A percentile compares a stretch with the other conserved stretches of the same genome.
phyloP scores from a whole-genome alignment of 2,888 invertebrate genomes.

The Lepidonotus clava region DNA sequence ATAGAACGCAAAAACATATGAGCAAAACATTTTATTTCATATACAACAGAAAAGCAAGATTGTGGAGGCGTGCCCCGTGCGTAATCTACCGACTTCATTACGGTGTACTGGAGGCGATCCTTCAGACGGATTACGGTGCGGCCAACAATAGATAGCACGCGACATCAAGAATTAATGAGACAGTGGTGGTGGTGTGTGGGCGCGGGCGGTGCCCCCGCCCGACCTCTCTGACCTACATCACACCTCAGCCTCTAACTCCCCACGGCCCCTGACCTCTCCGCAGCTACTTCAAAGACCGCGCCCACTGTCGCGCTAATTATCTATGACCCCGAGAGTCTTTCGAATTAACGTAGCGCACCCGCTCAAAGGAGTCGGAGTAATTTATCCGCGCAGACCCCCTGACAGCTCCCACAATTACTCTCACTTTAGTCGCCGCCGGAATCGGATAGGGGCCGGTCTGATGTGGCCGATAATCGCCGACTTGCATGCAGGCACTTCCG shows the following conservation, averaged over 20 bases:
- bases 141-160: too few relatives aligned
- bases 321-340: background rate
- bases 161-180: too few relatives aligned
- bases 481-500: slow-evolving; percentile 36
- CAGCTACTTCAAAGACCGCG: background rate
- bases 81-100: too few relatives aligned
- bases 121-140: too few relatives aligned
- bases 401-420: slow-evolving; percentile 7
- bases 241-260: background rate
- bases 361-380: slow-evolving; percentile 25
- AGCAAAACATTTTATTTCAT: too few relatives aligned
- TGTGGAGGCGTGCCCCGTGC: too few relatives aligned
- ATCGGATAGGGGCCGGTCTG: slow-evolving; percentile 3
- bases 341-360: slow-evolving; percentile 15
- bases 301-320: background rate
- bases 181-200: too few relatives aligned
- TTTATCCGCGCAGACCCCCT: slow-evolving; percentile 16
- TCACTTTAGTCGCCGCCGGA: background rate
- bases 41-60: too few relatives aligned
- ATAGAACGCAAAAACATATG: too few relatives aligned
- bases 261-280: background rate
- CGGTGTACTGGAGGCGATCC: too few relatives aligned
- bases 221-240: slow-evolving; percentile 25
- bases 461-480: slow-evolving; percentile 39
- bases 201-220: too few relatives aligned